These are phyloP conservation scores for Griposia aprilina DNA, from an alignment of 2,888 invertebrate species.

Conservation along the genomic window DNA sequence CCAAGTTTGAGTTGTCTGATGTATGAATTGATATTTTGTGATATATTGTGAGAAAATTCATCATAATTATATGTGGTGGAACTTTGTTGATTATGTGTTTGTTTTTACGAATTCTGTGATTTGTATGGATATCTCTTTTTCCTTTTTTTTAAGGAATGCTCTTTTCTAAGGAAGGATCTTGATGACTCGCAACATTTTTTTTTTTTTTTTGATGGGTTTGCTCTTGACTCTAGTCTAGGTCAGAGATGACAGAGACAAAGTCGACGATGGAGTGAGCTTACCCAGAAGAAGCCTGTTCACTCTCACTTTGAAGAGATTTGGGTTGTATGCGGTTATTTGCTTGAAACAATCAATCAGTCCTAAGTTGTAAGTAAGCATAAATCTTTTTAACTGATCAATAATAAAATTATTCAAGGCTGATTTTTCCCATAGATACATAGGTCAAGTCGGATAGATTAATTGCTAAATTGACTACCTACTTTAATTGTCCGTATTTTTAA, in stretches of 20 bases:
- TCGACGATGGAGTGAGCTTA: no score
- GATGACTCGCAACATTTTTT: not conserved
- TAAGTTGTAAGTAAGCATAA: not conserved
- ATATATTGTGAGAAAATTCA: slow-evolving; percentile 16
- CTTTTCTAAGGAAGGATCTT: no score
- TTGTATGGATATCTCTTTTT: not conserved
- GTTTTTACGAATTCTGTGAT: not conserved
- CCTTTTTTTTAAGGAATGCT: not conserved
- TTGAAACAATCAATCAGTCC: not conserved
- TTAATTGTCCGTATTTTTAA: not conserved
- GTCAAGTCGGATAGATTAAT: not conserved
- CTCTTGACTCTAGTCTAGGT: no score
- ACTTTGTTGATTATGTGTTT: not conserved
- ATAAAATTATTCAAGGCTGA: not conserved
- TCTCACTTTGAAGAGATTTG: no score
- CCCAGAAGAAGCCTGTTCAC: no score
- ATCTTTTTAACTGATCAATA: not conserved
- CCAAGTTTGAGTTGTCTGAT: slow-evolving; percentile 42
- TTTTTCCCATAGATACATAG: not conserved
- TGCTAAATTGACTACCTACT: not conserved
- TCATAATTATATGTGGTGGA: not conserved
- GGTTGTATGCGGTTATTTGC: no score
- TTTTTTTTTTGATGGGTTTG: no score
- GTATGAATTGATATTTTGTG: slow-evolving; percentile 41
- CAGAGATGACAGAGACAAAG: no score